A percentile compares a stretch with the other conserved stretches of the same genome.
Conservation (phyloP, 2,888 invertebrate species). For the Elmis aenea region DNA sequence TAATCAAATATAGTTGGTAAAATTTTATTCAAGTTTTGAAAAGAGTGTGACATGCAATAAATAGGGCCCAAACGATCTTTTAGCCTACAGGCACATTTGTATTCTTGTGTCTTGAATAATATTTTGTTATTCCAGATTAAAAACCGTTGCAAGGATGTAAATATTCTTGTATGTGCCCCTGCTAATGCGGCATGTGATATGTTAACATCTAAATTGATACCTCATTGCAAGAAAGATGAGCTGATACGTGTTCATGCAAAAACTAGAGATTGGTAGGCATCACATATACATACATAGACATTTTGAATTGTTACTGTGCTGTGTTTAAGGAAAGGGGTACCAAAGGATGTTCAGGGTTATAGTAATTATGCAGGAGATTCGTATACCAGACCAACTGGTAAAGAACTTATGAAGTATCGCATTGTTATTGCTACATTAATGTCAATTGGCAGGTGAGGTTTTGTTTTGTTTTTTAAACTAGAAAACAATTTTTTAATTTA, state of each 20-base stretch:
- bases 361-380: conserved; percentile 37
- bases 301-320: too few species aligned
- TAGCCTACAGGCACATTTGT: too few species aligned
- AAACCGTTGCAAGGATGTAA: conserved; percentile 38
- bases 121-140: too few species aligned
- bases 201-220: conserved; percentile 47
- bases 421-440: conserved; percentile 62
- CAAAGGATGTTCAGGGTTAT: conserved; percentile 28
- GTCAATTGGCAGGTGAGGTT: conserved; percentile 51
- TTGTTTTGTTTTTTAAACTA: too few species aligned
- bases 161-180: conserved; percentile 61
- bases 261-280: conserved; percentile 40
- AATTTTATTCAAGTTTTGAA: too few species aligned
- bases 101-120: too few species aligned
- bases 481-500: too few species aligned
- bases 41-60: too few species aligned
- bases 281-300: too few species aligned
- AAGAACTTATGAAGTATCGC: conserved; percentile 50
- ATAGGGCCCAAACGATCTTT: too few species aligned
- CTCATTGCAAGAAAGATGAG: conserved; percentile 31
- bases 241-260: conserved; percentile 49
- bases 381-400: conserved; percentile 45
- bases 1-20: too few species aligned
- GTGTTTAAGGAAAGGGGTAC: conserved; percentile 29
- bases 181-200: conserved; percentile 72